Percentiles rank a stretch among this genome's conserved stretches.
phyloP scores from a whole-genome alignment of 2,113 vertebrate genomes.

The Pelecanoides urinatrix region DNA sequence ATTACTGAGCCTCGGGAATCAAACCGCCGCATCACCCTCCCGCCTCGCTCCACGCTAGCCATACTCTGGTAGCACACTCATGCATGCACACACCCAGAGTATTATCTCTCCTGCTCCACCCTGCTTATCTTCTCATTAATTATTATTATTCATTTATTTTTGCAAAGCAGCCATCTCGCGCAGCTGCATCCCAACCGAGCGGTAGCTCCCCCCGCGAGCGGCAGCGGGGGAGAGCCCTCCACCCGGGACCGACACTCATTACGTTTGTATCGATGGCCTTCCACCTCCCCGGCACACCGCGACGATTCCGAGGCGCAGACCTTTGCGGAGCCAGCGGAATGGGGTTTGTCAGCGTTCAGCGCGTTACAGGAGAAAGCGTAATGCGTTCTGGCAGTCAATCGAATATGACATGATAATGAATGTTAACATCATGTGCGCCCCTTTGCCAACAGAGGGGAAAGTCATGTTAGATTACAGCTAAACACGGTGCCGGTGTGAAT shows the following conservation, averaged over 20 bases:
- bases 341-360: constrained; percentile 63
- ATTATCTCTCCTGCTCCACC: background rate
- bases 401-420: constrained; percentile 76
- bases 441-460: constrained; percentile 69
- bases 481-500: constrained; percentile 16
- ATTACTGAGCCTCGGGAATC: fast-evolving
- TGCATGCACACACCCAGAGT: fast-evolving
- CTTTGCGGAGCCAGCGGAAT: constrained; percentile 31
- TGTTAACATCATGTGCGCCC: constrained; percentile 69
- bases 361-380: constrained; percentile 43
- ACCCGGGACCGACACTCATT: constrained; percentile 29
- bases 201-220: fast-evolving
- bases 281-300: constrained; percentile 40
- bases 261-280: constrained; percentile 46
- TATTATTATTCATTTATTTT: background rate
- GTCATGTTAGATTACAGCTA: constrained; percentile 74
- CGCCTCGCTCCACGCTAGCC: no score
- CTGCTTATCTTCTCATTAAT: background rate
- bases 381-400: constrained; percentile 72
- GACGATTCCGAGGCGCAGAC: constrained; percentile 39
- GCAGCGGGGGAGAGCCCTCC: background rate
- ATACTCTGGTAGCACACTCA: fast-evolving
- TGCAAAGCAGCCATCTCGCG: background rate
- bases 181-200: background rate
- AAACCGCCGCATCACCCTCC: background rate